A percentile compares a stretch with the other conserved stretches of the same genome.
Evolutionary conservation across 2,888 invertebrate genomes (phyloP).

Genomic region (Eupithecia subfuscata): DNA sequence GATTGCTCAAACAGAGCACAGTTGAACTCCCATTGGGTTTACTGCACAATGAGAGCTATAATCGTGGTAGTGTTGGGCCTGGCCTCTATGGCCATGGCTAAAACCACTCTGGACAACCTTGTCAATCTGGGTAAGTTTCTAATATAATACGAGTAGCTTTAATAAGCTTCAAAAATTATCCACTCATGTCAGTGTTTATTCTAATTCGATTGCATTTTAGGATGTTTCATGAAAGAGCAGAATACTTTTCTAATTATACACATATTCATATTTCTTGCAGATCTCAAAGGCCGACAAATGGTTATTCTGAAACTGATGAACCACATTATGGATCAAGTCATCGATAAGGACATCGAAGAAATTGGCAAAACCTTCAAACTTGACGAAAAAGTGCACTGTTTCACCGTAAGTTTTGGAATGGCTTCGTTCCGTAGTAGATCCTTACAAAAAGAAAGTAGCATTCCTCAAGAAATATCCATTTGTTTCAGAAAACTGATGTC

Average conservation of each 20-base stretch:
- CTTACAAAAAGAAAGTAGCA: not conserved
- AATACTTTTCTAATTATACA: not conserved
- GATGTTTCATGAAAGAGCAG: not conserved
- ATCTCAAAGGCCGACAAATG: slow-evolving; percentile 74
- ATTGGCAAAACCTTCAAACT: slow-evolving; percentile 72
- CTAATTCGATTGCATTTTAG: not conserved
- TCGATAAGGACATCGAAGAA: slow-evolving; percentile 77
- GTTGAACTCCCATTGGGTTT: slow-evolving; percentile 60
- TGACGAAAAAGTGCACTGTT: slow-evolving; percentile 69
- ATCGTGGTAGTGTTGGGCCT: slow-evolving; percentile 64
- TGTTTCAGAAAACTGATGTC: slow-evolving; percentile 78
- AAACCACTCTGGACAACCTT: slow-evolving; percentile 53
- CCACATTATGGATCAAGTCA: slow-evolving; percentile 75
- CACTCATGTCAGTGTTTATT: not conserved
- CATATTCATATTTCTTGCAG: slow-evolving; percentile 17
- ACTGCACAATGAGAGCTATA: slow-evolving; percentile 70
- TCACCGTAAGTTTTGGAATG: slow-evolving; percentile 57
- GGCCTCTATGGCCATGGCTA: slow-evolving; percentile 66
- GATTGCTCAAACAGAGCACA: slow-evolving; percentile 49
- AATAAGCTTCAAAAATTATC: not conserved
- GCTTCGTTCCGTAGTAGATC: no score
- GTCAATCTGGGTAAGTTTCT: slow-evolving; percentile 55
- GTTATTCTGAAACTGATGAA: slow-evolving; percentile 80
- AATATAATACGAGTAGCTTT: not conserved
- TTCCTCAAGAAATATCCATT: not conserved